Conservation (phyloP, 2,113 vertebrate genomes). For the Mus pahari region DNA sequence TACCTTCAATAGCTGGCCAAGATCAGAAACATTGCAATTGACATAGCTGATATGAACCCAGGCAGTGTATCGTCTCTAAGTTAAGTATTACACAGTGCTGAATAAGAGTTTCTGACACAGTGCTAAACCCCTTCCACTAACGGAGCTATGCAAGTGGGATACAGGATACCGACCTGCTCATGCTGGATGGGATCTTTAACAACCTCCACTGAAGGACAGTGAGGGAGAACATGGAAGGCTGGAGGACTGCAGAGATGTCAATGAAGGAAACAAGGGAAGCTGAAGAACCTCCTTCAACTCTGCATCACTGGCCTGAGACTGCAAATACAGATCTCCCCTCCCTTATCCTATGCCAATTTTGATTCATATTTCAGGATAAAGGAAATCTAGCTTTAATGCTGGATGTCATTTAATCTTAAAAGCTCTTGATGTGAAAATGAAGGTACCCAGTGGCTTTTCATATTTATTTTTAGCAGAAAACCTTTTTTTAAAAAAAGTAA, state of each 20-base stretch:
- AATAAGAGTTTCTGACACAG: not conserved
- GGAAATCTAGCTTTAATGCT: slow-evolving; percentile 52
- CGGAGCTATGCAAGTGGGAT: not conserved
- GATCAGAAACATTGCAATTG: not conserved
- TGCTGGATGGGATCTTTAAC: not conserved
- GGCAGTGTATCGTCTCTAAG: not conserved
- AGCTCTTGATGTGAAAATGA: slow-evolving; percentile 76
- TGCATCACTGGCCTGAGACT: not conserved
- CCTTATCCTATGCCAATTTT: not conserved
- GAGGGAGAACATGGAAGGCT: not conserved
- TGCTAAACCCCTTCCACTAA: not conserved
- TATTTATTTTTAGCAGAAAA: slow-evolving; percentile 78
- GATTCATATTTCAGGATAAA: slow-evolving; percentile 52
- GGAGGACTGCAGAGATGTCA: not conserved
- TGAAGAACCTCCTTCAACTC: not conserved
- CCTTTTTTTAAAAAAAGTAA: not conserved
- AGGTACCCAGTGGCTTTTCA: slow-evolving; percentile 58
- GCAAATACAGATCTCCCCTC: not conserved
- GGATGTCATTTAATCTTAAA: slow-evolving; percentile 71
- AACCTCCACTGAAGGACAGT: not conserved
- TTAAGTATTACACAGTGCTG: not conserved
- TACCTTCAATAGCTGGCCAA: not conserved
- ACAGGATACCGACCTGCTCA: too few relatives aligned
- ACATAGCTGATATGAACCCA: not conserved
- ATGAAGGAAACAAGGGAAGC: not conserved